A percentile compares a stretch with the other conserved stretches of the same genome.
Conservation (phyloP, 1,140 invertebrate species). For the Drosophila chauvacae region DNA sequence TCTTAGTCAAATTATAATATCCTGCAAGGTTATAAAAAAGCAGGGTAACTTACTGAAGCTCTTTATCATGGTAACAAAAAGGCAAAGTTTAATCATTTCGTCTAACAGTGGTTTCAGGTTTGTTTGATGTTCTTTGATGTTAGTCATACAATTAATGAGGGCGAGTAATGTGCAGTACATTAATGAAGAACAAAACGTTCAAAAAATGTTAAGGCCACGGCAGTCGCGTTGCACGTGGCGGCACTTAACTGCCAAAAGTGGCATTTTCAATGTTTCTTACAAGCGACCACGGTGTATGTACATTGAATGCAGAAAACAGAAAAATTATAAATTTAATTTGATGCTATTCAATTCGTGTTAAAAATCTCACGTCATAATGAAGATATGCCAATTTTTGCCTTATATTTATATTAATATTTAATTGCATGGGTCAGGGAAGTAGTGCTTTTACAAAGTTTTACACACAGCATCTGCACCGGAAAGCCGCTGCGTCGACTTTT, state of each 20-base stretch:
- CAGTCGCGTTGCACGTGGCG: conserved; percentile 42
- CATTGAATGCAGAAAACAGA: neutral
- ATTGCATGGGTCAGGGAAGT: too few species aligned
- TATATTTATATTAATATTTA: neutral
- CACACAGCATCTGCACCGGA: too few species aligned
- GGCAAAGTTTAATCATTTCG: neutral
- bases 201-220: conserved; percentile 18
- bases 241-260: conserved; percentile 57
- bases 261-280: conserved; percentile 55
- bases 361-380: neutral
- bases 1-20: too few species aligned
- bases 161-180: conserved; percentile 27
- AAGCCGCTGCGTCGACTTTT: too few species aligned
- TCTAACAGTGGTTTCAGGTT: neutral
- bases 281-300: conserved; percentile 16
- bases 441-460: too few species aligned
- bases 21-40: too few species aligned
- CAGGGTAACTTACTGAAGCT: neutral
- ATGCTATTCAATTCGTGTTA: neutral
- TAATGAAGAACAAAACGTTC: conserved; percentile 37
- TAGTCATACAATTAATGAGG: conserved; percentile 28
- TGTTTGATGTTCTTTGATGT: conserved; percentile 59
- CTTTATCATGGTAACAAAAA: neutral
- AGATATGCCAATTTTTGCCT: neutral
- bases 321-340: neutral